Base-by-base conservation (phyloP, 1,140 invertebrate genomes). In the Matsumurasca onukii region DNA sequence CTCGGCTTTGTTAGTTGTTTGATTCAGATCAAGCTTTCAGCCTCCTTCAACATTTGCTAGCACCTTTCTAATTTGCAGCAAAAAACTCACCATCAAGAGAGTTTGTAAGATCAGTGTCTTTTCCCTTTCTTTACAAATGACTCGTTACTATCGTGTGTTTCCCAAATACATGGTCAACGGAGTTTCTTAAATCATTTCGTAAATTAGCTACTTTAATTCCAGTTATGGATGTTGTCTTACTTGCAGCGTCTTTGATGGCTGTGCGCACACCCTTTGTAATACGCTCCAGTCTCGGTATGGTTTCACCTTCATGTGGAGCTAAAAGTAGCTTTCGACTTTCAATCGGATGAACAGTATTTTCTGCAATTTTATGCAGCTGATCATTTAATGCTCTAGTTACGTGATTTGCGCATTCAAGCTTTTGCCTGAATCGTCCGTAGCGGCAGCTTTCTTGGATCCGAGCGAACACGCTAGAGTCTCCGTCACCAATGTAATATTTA, bases 401-500 rank as follows among this genome's bases (percentile, higher is more conserved):
- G 30, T 69, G 68, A 51, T 69, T 69, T 34, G 67, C 68, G 39
- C 68, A 69, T 31, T 69, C 68, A n/a, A n/a, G 13, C 39, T 69
- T 69, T 55, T 20, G 5, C 13, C 69, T 65, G 52, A 49, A 22
- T 20, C 65, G 12, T 30, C 68, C 68, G 29, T 69, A 69, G 17
- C 25, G 9, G n/a, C 31, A 45, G 29, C 39, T 48, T 27, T 68
- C 48, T 29, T 69, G n/a, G 45, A 12, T 68, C 15, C 31, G n/a
- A 2, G 68, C 65, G n/a, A 39, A 45, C 2, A 69, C 68, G 66
- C 64, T 68, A n/a, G 68, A 67, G 31, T 69, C 68, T 9, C 68
- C 65, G 17, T 45, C 34, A 17, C 34, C 34, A 12, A 45, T 45
- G 17, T 45, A 45, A 45, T 45, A 45, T 30, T 24, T 34, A 25